Evolutionary conservation across 1,140 invertebrate species (phyloP).

Genomic region (Linepithema humile): DNA sequence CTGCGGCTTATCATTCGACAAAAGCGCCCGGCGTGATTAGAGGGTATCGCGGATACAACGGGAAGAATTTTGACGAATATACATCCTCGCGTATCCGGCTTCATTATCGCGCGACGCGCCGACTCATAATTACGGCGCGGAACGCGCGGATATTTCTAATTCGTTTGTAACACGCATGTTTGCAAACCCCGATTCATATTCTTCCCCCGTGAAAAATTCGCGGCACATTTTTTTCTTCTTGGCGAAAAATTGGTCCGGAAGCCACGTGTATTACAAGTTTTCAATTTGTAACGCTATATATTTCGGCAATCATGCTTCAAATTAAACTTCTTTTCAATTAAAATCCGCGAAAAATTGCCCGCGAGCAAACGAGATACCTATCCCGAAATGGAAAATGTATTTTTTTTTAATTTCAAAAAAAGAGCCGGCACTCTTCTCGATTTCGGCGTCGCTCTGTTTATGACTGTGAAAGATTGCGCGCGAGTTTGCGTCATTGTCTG

Average conservation of each 20-base stretch:
- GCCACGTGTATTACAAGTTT: background rate
- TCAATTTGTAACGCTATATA: slow-evolving; percentile 27
- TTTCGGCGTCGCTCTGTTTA: background rate
- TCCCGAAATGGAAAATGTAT: background rate
- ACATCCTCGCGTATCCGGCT: background rate
- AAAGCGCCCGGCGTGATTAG: slow-evolving; percentile 35
- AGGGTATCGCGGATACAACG: background rate
- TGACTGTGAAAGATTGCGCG: background rate
- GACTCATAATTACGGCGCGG: slow-evolving; percentile 11
- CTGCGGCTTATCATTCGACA: background rate
- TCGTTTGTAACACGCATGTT: slow-evolving; percentile 9
- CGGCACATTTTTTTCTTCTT: background rate
- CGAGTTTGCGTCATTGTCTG: background rate
- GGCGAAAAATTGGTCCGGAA: slow-evolving; percentile 12
- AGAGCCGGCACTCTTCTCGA: background rate
- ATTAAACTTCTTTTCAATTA: slow-evolving; percentile 40
- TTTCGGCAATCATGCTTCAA: slow-evolving; percentile 20
- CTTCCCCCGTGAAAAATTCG: background rate
- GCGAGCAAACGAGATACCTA: background rate
- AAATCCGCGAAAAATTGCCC: slow-evolving; percentile 24
- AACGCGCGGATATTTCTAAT: background rate
- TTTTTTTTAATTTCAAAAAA: slow-evolving; percentile 36
- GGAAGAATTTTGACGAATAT: slow-evolving; percentile 36
- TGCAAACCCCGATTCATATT: background rate
- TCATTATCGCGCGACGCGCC: slow-evolving; percentile 16